These are phyloP conservation scores for Schizothorax lantsangensis DNA, from an alignment of 2,797 vertebrate species.

Conservation along the genomic window DNA sequence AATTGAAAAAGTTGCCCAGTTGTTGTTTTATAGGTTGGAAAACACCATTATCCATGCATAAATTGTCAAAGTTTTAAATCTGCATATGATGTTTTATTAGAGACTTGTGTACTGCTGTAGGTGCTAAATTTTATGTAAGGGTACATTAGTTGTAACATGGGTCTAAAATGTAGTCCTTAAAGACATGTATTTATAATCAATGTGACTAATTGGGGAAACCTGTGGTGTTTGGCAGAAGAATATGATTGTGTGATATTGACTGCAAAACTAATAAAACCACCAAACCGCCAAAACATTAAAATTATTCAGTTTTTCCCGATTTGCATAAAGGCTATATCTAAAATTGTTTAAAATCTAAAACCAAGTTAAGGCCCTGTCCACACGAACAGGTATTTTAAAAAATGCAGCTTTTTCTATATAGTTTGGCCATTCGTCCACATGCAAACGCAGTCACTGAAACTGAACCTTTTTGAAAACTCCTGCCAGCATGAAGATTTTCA, in stretches of 20 bases:
- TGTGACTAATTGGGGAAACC: not conserved
- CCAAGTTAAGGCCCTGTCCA: too few species aligned
- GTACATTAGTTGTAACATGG: not conserved
- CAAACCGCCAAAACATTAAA: not conserved
- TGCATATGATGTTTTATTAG: conserved; percentile 7
- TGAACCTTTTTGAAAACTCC: too few species aligned
- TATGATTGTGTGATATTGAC: not conserved
- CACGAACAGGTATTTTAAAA: too few species aligned
- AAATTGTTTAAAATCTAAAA: too few species aligned
- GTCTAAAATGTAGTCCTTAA: conserved; percentile 1
- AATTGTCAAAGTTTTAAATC: not conserved
- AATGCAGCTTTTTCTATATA: too few species aligned
- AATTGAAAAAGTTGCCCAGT: not conserved
- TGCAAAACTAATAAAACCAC: not conserved
- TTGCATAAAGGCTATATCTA: too few species aligned
- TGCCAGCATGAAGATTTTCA: too few species aligned
- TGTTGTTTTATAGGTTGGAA: not conserved
- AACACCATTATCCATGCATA: not conserved
- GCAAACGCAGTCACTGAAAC: too few species aligned
- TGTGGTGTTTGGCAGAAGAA: not conserved
- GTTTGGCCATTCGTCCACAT: too few species aligned
- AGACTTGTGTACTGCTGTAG: not conserved
- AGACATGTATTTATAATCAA: not conserved
- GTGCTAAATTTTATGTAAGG: not conserved
- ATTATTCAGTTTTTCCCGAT: too few species aligned